These are phyloP conservation scores for Pheosia gnoma DNA, from an alignment of 2,888 invertebrate genomes.

Conservation along the genomic window DNA sequence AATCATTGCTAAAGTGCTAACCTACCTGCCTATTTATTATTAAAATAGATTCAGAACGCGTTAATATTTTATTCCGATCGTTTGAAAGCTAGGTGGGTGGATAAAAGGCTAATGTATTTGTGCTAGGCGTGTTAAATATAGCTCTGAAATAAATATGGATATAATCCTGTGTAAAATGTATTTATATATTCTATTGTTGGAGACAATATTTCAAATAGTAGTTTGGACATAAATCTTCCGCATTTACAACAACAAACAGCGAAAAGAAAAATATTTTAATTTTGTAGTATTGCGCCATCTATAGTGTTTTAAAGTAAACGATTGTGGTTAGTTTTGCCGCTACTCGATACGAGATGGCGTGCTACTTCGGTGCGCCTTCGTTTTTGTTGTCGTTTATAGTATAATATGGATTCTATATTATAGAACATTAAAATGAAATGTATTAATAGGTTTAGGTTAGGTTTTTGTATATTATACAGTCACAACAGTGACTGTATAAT, in stretches of 20 bases:
- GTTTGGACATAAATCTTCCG: neutral
- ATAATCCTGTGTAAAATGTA: neutral
- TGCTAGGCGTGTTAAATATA: neutral
- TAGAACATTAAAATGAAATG: too few relatives aligned
- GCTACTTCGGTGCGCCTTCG: slow-evolving; percentile 12
- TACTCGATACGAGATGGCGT: slow-evolving; percentile 62
- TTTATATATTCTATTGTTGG: neutral
- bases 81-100: neutral
- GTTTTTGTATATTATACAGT: too few relatives aligned
- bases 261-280: neutral
- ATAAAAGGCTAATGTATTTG: neutral
- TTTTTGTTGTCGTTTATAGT: neutral
- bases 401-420: too few relatives aligned
- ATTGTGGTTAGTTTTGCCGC: slow-evolving; percentile 35
- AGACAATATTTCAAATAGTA: neutral
- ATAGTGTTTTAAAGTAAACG: neutral
- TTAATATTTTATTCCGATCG: slow-evolving; percentile 5
- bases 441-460: too few relatives aligned
- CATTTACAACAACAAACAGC: neutral
- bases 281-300: slow-evolving; percentile 43
- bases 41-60: slow-evolving; percentile 4
- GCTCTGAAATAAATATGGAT: neutral
- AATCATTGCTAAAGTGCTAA: neutral
- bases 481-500: too few relatives aligned
- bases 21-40: neutral